A percentile compares a stretch with the other conserved stretches of the same genome.
These are phyloP conservation scores for Brenthis daphne DNA, from an alignment of 2,888 invertebrate genomes.

Conservation along the genomic window DNA sequence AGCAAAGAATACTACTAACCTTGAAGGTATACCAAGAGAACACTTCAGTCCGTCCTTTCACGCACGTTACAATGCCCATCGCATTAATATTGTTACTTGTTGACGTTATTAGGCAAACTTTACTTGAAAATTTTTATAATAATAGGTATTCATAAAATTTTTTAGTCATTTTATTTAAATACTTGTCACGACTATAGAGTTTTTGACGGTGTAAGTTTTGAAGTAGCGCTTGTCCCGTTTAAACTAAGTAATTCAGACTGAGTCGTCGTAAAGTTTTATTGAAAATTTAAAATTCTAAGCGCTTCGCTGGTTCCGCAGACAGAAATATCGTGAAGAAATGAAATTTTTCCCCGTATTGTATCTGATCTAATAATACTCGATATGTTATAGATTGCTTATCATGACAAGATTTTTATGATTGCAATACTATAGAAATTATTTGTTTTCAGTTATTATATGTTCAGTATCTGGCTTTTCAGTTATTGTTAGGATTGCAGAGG, in stretches of 20 bases:
- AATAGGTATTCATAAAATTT: constrained; percentile 8
- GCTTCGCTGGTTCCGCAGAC: constrained; percentile 38
- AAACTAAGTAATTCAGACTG: constrained; percentile 43
- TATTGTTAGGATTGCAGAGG: constrained; percentile 29
- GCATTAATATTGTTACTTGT: constrained; percentile 7
- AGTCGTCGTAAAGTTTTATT: constrained; percentile 44
- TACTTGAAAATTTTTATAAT: neutral
- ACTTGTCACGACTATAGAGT: constrained; percentile 39
- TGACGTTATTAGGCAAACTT: constrained; percentile 7
- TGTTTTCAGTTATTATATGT: neutral
- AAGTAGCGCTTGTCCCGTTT: constrained; percentile 42
- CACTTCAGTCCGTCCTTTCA: constrained; percentile 6
- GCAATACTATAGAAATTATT: constrained; percentile 7
- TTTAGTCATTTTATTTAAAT: constrained; percentile 25
- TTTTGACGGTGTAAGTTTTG: constrained; percentile 41
- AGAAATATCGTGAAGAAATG: constrained; percentile 31
- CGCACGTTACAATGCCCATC: constrained; percentile 7
- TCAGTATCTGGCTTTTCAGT: constrained; percentile 18
- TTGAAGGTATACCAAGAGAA: constrained; percentile 18
- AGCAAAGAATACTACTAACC: constrained; percentile 28
- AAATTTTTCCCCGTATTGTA: constrained; percentile 22
- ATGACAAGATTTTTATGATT: constrained; percentile 15
- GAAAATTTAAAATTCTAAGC: constrained; percentile 47
- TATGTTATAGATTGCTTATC: constrained; percentile 26
- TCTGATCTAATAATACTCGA: constrained; percentile 18